Conservation (phyloP, 2,113 vertebrate genomes). For the Pterocles burchelli region DNA sequence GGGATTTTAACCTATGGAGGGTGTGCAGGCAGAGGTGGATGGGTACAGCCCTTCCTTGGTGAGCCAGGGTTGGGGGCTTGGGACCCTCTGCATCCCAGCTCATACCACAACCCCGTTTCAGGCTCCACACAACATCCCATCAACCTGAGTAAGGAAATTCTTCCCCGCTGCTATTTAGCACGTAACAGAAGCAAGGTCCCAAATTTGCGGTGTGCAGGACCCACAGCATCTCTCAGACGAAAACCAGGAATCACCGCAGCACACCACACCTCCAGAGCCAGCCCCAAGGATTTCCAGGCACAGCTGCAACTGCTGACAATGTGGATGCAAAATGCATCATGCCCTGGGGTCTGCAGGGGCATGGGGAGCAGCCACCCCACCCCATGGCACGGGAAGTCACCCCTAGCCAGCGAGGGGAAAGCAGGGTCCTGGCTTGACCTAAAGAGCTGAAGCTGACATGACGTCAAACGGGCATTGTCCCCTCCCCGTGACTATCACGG, state of each 20-base stretch:
- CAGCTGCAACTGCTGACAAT: accelerated
- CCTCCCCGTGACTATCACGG: constrained; percentile 45
- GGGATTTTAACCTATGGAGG: background rate
- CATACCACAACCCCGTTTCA: background rate
- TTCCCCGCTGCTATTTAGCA: accelerated
- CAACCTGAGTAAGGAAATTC: accelerated
- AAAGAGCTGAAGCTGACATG: background rate
- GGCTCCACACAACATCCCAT: background rate
- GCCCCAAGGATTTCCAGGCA: background rate
- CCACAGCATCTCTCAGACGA: background rate
- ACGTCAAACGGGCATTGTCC: constrained; percentile 54
- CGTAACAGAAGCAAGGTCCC: background rate
- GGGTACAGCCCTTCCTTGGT: background rate
- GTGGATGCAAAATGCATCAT: background rate
- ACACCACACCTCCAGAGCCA: background rate
- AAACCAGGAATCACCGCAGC: background rate
- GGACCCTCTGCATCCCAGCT: accelerated
- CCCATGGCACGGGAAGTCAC: background rate
- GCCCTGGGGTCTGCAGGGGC: accelerated
- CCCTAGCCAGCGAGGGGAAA: background rate
- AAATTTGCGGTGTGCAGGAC: background rate
- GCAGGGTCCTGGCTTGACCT: background rate
- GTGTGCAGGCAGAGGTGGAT: background rate
- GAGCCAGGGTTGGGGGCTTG: background rate
- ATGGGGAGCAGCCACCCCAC: background rate